These are phyloP conservation scores for Bathynomus jamesi DNA, from an alignment of 1,140 invertebrate species.

Conservation along the genomic window DNA sequence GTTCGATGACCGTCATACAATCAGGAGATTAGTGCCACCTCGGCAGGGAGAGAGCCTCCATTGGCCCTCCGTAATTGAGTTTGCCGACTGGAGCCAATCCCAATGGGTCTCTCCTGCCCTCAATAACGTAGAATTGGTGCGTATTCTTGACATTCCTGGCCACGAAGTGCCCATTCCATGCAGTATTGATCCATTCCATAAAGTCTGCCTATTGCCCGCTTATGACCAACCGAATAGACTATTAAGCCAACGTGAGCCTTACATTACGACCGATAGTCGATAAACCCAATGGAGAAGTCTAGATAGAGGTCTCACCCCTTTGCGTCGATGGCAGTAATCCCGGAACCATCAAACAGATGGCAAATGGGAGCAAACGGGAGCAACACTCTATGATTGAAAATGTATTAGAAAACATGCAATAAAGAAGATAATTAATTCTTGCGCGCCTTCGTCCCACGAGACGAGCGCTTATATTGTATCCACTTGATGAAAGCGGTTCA, in stretches of 20 bases:
- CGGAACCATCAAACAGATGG: background rate
- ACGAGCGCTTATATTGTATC: conserved; percentile 8
- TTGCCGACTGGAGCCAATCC: too few relatives aligned
- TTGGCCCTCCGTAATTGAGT: conserved; percentile 28
- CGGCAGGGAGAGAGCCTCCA: conserved; percentile 17
- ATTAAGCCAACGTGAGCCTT: background rate
- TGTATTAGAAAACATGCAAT: conserved; percentile 32
- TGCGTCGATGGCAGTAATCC: background rate
- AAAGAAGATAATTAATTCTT: conserved; percentile 33
- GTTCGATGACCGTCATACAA: conserved; percentile 29
- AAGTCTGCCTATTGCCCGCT: background rate
- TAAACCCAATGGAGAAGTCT: background rate
- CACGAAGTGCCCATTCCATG: background rate
- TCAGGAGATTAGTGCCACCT: conserved; percentile 28
- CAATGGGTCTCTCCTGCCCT: background rate
- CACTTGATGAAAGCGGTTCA: conserved; percentile 11
- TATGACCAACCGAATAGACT: background rate
- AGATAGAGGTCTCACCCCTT: background rate
- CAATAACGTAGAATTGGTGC: conserved; percentile 4
- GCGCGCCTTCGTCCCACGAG: background rate
- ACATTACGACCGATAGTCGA: background rate
- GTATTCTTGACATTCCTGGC: background rate
- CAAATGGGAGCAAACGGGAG: conserved; percentile 18
- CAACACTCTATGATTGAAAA: conserved; percentile 25
- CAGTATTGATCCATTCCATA: background rate